phyloP scores from a whole-genome alignment of 2,888 invertebrate genomes.

The Octonoba sinensis region DNA sequence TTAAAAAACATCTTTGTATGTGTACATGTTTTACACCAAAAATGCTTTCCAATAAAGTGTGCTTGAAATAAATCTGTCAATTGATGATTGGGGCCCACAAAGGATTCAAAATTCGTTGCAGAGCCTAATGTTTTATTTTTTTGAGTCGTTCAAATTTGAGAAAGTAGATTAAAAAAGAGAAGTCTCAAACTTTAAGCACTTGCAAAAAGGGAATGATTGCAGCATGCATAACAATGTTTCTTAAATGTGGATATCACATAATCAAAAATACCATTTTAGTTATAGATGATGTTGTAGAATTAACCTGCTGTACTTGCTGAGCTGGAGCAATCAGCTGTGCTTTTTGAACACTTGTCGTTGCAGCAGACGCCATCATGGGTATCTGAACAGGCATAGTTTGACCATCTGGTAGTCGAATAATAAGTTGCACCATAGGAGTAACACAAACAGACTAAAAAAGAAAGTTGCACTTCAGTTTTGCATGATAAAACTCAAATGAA shows the following conservation, averaged over 20 bases:
- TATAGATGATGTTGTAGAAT: conserved; percentile 4
- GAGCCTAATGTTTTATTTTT: too few relatives aligned
- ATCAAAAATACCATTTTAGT: conserved; percentile 35
- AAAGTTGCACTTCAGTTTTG: not conserved
- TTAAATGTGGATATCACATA: not conserved
- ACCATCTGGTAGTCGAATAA: conserved; percentile 75
- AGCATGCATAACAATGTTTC: not conserved
- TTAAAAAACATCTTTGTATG: too few relatives aligned
- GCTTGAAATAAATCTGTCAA: too few relatives aligned
- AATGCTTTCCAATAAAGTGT: too few relatives aligned
- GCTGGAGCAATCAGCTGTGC: not conserved
- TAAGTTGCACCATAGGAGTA: conserved; percentile 72
- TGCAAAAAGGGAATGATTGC: not conserved
- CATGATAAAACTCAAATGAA: not conserved
- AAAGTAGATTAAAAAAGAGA: not conserved
- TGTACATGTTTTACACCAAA: too few relatives aligned
- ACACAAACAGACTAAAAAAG: conserved; percentile 59
- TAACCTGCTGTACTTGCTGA: conserved; percentile 26
- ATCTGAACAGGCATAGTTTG: conserved; percentile 73
- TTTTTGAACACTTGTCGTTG: not conserved
- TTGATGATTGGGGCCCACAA: too few relatives aligned
- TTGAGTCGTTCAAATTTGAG: too few relatives aligned
- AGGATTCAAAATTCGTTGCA: too few relatives aligned
- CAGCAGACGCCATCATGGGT: conserved; percentile 70
- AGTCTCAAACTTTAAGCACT: not conserved